Evolutionary conservation across 2,888 invertebrate species (phyloP).

Genomic region (Agrochola lota): DNA sequence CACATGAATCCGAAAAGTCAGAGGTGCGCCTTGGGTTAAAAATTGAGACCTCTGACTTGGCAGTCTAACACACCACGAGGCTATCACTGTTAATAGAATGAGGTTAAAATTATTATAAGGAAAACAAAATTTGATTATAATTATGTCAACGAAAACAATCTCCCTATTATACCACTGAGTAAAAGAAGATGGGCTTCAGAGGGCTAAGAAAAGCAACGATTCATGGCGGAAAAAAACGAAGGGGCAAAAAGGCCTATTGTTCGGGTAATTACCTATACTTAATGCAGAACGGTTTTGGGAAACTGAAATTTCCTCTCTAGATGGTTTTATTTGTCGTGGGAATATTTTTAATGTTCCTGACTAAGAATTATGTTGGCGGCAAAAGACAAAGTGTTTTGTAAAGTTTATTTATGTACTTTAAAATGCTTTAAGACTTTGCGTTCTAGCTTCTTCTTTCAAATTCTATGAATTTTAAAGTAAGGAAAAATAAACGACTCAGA

Average conservation of each 20-base stretch:
- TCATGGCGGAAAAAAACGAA: conserved; percentile 43
- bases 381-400: conserved; percentile 43
- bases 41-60: too few relatives aligned
- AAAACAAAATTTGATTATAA: not conserved
- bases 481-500: not conserved
- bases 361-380: conserved; percentile 43
- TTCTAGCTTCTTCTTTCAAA: conserved; percentile 36
- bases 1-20: too few relatives aligned
- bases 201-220: conserved; percentile 40
- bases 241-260: conserved; percentile 63
- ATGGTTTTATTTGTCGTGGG: conserved; percentile 53
- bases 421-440: conserved; percentile 33
- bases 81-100: not conserved
- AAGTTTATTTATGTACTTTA: conserved; percentile 51
- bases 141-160: conserved; percentile 1
- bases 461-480: conserved; percentile 43
- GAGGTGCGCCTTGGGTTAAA: too few relatives aligned
- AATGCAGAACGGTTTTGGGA: conserved; percentile 65
- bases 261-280: conserved; percentile 71
- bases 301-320: conserved; percentile 62
- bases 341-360: conserved; percentile 53
- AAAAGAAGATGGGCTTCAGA: conserved; percentile 15
- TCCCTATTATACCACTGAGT: not conserved
- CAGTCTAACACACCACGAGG: too few relatives aligned
- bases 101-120: not conserved